phyloP scores from a whole-genome alignment of 2,113 vertebrate genomes.

The Catagonus wagneri region DNA sequence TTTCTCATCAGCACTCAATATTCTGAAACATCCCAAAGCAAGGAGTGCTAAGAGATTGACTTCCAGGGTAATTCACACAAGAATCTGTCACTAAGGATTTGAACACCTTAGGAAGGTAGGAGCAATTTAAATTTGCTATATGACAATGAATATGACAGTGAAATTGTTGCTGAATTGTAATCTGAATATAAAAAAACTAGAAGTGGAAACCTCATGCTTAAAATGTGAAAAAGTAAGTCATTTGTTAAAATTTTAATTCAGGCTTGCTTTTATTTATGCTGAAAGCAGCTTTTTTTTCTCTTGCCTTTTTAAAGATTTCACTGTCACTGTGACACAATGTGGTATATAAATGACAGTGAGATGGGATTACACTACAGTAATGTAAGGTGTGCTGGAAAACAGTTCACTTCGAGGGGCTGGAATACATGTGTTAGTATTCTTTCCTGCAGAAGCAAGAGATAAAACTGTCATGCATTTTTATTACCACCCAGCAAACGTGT shows the following conservation, averaged over 20 bases:
- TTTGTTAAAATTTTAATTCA: constrained; percentile 57
- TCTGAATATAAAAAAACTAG: constrained; percentile 54
- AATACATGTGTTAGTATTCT: neutral
- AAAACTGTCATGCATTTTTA: neutral
- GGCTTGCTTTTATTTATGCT: neutral
- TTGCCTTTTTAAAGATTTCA: neutral
- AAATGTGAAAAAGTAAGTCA: constrained; percentile 57
- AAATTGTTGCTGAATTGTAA: constrained; percentile 57
- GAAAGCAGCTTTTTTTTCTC: neutral
- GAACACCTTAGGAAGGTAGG: neutral
- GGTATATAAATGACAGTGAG: neutral
- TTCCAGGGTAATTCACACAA: constrained; percentile 21
- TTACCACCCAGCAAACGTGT: neutral
- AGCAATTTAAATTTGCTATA: constrained; percentile 63
- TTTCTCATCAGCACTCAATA: neutral
- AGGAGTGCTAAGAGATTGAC: neutral
- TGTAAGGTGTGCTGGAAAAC: neutral
- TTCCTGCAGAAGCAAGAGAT: neutral
- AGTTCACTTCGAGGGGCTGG: neutral
- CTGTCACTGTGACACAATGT: neutral
- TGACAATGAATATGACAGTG: constrained; percentile 42
- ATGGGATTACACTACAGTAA: neutral
- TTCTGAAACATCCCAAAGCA: neutral
- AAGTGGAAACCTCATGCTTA: neutral
- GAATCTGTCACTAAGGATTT: constrained; percentile 52